Evolutionary conservation across 1,140 invertebrate species (phyloP).

Genomic region (Brachionus rubens): DNA sequence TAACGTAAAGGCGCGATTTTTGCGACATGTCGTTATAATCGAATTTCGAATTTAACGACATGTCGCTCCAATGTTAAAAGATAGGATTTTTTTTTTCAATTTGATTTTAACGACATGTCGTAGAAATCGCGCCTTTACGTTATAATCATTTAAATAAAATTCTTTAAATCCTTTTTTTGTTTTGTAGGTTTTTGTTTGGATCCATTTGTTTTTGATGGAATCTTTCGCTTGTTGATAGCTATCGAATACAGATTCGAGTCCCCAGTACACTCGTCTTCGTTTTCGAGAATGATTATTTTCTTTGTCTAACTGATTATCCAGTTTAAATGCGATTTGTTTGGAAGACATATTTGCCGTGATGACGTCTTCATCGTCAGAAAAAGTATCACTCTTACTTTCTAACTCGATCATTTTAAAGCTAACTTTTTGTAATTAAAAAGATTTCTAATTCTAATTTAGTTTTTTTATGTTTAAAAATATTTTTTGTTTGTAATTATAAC

Average conservation of each 20-base stretch:
- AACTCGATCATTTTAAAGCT: not conserved
- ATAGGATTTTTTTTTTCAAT: too few relatives aligned
- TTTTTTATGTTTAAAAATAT: not conserved
- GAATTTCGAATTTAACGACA: too few relatives aligned
- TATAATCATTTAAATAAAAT: too few relatives aligned
- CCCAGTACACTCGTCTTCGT: not conserved
- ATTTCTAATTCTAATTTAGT: not conserved
- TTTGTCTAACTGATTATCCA: not conserved
- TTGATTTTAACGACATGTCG: too few relatives aligned
- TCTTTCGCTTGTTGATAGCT: not conserved
- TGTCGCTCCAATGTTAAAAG: too few relatives aligned
- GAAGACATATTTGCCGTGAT: not conserved
- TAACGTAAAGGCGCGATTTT: too few relatives aligned
- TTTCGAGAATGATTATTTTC: not conserved
- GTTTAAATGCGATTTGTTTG: not conserved
- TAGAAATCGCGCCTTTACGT: too few relatives aligned
- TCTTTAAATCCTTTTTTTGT: not conserved
- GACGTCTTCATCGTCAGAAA: not conserved
- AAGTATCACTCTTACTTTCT: not conserved
- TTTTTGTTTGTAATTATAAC: not conserved
- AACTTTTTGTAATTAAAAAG: not conserved
- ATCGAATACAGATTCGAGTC: not conserved
- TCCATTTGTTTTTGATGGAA: not conserved
- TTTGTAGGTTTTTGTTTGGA: not conserved
- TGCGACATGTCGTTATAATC: too few relatives aligned